These are phyloP conservation scores for Dynastes hyllus DNA, from an alignment of 2,888 invertebrate species.

Conservation along the genomic window DNA sequence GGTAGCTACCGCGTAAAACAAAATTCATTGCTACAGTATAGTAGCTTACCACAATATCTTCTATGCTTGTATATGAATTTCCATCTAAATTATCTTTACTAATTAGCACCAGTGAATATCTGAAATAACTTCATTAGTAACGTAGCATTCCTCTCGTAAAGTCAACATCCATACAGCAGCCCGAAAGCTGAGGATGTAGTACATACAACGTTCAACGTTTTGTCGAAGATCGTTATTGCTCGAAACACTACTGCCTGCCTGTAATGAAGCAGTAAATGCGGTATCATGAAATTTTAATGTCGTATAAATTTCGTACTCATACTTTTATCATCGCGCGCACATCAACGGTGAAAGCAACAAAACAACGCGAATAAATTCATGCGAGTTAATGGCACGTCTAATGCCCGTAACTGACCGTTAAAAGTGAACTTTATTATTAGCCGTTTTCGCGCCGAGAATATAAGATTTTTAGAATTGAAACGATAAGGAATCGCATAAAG, in stretches of 20 bases:
- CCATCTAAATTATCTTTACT: constrained; percentile 15
- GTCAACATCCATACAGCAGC: neutral
- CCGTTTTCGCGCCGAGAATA: constrained; percentile 6
- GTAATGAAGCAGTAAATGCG: constrained; percentile 42
- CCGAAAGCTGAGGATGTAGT: neutral
- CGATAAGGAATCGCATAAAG: constrained; percentile 25
- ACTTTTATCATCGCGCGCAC: constrained; percentile 24
- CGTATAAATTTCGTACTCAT: constrained; percentile 36
- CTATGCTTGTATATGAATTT: neutral
- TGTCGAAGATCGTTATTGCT: neutral
- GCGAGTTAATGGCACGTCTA: constrained; percentile 28
- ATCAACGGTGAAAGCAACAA: constrained; percentile 12
- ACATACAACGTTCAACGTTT: neutral
- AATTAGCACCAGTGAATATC: neutral
- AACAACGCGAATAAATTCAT: constrained; percentile 24
- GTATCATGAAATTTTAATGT: constrained; percentile 36
- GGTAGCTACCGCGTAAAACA: no score
- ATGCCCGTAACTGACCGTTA: constrained; percentile 33
- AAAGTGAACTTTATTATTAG: constrained; percentile 43
- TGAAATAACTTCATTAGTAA: constrained; percentile 18
- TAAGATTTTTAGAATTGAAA: constrained; percentile 32
- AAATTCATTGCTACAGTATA: no score
- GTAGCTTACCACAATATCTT: no score
- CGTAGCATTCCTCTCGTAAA: neutral
- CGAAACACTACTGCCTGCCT: neutral